A percentile compares a stretch with the other conserved stretches of the same genome.
Conservation (phyloP, 2,113 vertebrate species). For the Etia nguti region DNA sequence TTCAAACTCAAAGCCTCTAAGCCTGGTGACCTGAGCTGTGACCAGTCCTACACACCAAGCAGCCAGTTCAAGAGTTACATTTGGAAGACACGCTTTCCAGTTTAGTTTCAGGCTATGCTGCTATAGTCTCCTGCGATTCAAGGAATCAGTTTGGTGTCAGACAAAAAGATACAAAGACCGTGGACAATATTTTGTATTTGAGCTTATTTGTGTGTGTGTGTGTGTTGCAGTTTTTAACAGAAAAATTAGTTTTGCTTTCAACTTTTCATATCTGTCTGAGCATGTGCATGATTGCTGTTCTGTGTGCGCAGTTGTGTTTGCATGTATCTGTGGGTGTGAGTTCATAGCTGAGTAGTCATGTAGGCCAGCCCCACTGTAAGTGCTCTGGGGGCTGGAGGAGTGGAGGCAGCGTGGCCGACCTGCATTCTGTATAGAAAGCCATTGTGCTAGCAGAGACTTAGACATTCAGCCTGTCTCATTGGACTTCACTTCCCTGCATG, state of each 20-base stretch:
- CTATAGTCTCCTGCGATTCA: neutral
- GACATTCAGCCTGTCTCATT: neutral
- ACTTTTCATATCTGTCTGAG: neutral
- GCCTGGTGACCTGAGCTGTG: neutral
- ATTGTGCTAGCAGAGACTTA: neutral
- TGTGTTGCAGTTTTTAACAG: neutral
- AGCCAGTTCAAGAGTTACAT: neutral
- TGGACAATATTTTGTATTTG: neutral
- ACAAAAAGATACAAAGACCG: neutral
- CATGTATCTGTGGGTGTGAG: neutral
- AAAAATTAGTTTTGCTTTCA: neutral
- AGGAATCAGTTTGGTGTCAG: neutral
- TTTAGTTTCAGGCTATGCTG: neutral
- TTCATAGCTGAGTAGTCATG: conserved; percentile 63
- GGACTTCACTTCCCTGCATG: neutral
- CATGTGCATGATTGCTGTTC: neutral
- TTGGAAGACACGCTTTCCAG: neutral
- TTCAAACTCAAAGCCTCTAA: neutral
- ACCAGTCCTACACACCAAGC: neutral
- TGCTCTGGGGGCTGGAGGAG: conserved; percentile 12
- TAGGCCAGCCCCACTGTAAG: conserved; percentile 40
- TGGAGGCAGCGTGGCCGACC: conserved; percentile 23
- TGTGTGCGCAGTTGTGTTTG: neutral
- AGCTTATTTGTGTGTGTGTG: neutral
- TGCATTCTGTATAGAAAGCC: conserved; percentile 10